Evolutionary conservation across 2,888 invertebrate genomes (phyloP), one percentile per base, ranked within the genome.

Genomic region (Himalopsyche kuldschensis): DNA sequence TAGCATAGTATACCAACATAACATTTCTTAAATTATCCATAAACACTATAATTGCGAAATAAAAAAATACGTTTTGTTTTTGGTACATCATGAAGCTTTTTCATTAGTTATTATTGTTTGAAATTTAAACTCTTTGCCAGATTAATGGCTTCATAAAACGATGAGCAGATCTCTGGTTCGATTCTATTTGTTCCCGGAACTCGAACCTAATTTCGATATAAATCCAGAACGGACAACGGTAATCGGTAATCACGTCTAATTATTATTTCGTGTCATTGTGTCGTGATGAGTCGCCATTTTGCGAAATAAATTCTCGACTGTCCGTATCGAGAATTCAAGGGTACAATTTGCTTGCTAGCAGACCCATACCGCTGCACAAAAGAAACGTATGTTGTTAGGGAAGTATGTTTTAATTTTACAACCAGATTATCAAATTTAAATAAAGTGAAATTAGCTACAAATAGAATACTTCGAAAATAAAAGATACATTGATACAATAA

Each of bases 311-410:
- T 55, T 55, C 55, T 20, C 24, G 55, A 8, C 24, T 55, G 6
- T 20, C 11, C 41, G 15, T 55, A 75, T 81, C 81, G 48, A 81
- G 76, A 81, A 81, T 81, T 77, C 81, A 81, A 81, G 81, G 81
- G 76, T 55, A 75, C 27, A 55, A 55, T 55, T 55, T 20, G 55
- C 3, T 55, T 15, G 20, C 55, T 20, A 20, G 5, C 24, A 55
- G 55, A 55, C 20, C 55, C 55, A 55, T 20, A 55, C 0, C 24
- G 55, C 20, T 20, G 10, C 55, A 55, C 55, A 55, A 55, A 20
- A 24, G 55, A 24, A 24, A 55, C 55, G 55, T 55, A 20, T 55
- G 55, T 55, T 55, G 24, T 20, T 20, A 20, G 55, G 55, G 55
- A 55, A 55, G 55, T 55, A 55, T 55, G 55, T 5, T 55, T 24